Base-by-base conservation (phyloP, 2,113 vertebrate species). In the Hippocampus guttulatus region DNA sequence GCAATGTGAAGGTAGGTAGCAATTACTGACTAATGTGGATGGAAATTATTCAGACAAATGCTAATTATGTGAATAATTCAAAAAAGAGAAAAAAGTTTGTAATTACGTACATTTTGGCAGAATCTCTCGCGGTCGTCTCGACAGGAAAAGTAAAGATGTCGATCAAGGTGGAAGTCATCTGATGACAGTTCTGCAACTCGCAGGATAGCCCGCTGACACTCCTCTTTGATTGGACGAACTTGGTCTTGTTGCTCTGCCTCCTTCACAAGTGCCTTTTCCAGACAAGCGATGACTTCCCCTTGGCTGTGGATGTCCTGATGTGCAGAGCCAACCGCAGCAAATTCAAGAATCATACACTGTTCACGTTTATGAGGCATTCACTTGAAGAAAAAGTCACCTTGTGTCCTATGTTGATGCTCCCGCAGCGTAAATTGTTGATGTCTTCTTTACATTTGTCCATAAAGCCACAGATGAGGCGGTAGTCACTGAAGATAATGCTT, bases 111-210 rank as follows among this genome's bases (percentile, higher is more conserved):
- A 0, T 95, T 95, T 88, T 97, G 96, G 80, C 97, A 99, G 86
- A 98, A 99, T 4, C 94, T 92, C 67, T 99, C 97, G 0, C 96
- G 92, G 80, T 99, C 97, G 9, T 97, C 96, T n/a, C 96, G 85
- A 78, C 97, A 99, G 0, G 96, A 93, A 2, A 99, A 97, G 89
- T 95, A 99, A 30, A 99, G 94, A 27, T 98, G 95, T 0, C 97
- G 86, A 84, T 99, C 97, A 38, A 99, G 88, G 82, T 99, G 97
- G 83, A 99, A 99, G 86, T 93, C 91, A 16, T 98, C 96, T 0
- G 96, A 98, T 0, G 97, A 99, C 67, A 99, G 96, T 25, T 99
- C 97, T 0, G 97, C 97, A 15, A 99, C 96, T 0, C 97, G 94
- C 40, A 99, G 93, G 75, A 99, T 99, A 0, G 96, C 89, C 76